Base-by-base conservation (phyloP, 2,113 vertebrate genomes). In the Gymnocephalus cernua region DNA sequence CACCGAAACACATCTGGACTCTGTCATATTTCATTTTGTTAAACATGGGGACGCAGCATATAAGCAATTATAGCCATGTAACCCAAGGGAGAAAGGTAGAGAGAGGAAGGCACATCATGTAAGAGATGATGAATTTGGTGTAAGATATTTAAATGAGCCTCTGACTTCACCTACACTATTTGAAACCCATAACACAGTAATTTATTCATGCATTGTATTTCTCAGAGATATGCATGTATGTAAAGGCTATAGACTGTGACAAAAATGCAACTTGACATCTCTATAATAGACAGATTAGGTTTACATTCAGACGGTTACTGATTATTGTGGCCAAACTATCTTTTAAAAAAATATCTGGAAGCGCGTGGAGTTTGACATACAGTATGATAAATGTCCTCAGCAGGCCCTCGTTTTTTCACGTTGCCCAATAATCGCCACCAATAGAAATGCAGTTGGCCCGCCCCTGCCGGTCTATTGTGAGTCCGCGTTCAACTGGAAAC, bases 391-490 rank as follows among this genome's bases (percentile, higher is more conserved):
- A 87, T 74, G 82, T 69, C 74, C 62, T 79, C 21, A 79, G 41
- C 70, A 69, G 59, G 59, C 70, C 57, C 67, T 74, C 58, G 48
- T 77, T 73, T 57, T 57, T 76, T 72, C 68, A 73, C 86, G 65
- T 54, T 84, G 80, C 76, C 86, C 84, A 88, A 80, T 91, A 83
- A 91, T 86, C 81, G 57, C 25, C 82, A 64, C 80, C 87, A 80
- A 74, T 82, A 61, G 87, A 79, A 75, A 82, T 2, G 87, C 86
- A 68, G 80, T 78, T 70, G 88, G 79, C 90, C 91, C 93, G 90
- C 93, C 92, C 92, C 90, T 91, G 85, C 50, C 79, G 83, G 63
- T 89, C 80, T 75, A 88, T 83, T 80, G 91, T 86, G 87, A 71
- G 79, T 82, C 82, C 62, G 79, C 77, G 82, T 89, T 83, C 77